Percentiles rank a stretch among this genome's conserved stretches.
Conservation (phyloP, 2,797 vertebrate genomes). For the Sternarchorhynchus goeldii region DNA sequence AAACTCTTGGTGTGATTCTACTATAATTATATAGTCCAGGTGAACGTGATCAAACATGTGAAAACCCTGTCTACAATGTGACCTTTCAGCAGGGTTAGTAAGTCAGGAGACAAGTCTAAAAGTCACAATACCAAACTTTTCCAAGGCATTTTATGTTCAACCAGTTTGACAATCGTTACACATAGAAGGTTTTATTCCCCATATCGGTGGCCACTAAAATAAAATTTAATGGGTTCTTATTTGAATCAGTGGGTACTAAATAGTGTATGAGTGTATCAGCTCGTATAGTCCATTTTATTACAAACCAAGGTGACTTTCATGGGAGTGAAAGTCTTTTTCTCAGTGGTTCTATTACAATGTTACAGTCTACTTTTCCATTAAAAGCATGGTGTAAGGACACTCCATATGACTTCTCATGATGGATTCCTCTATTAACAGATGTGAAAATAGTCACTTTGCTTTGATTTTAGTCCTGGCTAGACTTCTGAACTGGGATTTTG, state of each 20-base stretch:
- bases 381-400: background rate
- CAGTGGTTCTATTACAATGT: background rate
- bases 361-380: background rate
- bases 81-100: background rate
- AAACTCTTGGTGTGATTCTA: background rate
- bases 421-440: slow-evolving; percentile 7
- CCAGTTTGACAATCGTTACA: slow-evolving; percentile 47
- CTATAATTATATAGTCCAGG: background rate
- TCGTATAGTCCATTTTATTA: background rate
- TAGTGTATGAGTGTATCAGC: background rate
- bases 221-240: background rate
- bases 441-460: slow-evolving; percentile 9
- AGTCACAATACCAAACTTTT: slow-evolving; percentile 7
- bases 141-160: slow-evolving; percentile 17
- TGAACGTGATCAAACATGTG: background rate
- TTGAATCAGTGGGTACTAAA: background rate
- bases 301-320: background rate
- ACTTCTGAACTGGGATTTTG: background rate
- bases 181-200: background rate
- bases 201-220: background rate
- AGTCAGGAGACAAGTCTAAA: background rate
- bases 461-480: slow-evolving; percentile 19
- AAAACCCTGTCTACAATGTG: background rate
- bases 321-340: background rate
- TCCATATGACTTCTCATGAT: slow-evolving; percentile 8